Evolutionary conservation across 2,888 invertebrate genomes (phyloP).

Genomic region (Agelastica alni): DNA sequence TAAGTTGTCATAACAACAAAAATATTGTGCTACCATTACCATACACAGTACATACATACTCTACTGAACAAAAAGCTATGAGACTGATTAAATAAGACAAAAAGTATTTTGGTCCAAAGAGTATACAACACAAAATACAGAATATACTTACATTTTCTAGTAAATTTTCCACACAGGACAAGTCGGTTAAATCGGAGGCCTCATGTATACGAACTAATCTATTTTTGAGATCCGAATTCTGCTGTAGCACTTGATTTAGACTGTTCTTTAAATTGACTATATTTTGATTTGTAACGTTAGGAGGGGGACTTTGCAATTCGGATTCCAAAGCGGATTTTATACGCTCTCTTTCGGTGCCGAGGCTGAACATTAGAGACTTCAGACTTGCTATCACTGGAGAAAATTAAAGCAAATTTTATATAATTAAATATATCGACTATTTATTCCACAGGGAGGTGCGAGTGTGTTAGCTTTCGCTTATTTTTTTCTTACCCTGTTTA

Average conservation of each 20-base stretch:
- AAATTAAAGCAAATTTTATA: background rate
- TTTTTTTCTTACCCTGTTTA: slow-evolving; percentile 63
- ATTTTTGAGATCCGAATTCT: slow-evolving; percentile 73
- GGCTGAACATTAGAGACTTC: slow-evolving; percentile 56
- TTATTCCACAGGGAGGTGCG: too few relatives aligned
- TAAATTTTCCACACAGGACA: slow-evolving; percentile 62
- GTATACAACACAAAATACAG: too few relatives aligned
- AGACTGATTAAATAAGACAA: too few relatives aligned
- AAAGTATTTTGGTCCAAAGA: too few relatives aligned
- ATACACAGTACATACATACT: too few relatives aligned
- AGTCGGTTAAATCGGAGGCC: slow-evolving; percentile 66
- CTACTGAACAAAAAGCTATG: too few relatives aligned
- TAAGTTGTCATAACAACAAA: too few relatives aligned
- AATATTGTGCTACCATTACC: too few relatives aligned
- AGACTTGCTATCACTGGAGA: slow-evolving; percentile 58
- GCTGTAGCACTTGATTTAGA: slow-evolving; percentile 70
- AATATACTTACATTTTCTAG: slow-evolving; percentile 59
- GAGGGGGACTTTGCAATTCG: slow-evolving; percentile 51
- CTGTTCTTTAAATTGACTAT: slow-evolving; percentile 64
- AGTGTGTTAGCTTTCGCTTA: too few relatives aligned
- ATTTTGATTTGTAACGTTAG: slow-evolving; percentile 52
- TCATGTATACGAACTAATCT: slow-evolving; percentile 67
- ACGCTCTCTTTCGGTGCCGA: slow-evolving; percentile 63
- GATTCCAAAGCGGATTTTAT: slow-evolving; percentile 66
- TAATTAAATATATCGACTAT: background rate